Conservation (phyloP, 2,888 invertebrate genomes). For the Beris morrisii region DNA sequence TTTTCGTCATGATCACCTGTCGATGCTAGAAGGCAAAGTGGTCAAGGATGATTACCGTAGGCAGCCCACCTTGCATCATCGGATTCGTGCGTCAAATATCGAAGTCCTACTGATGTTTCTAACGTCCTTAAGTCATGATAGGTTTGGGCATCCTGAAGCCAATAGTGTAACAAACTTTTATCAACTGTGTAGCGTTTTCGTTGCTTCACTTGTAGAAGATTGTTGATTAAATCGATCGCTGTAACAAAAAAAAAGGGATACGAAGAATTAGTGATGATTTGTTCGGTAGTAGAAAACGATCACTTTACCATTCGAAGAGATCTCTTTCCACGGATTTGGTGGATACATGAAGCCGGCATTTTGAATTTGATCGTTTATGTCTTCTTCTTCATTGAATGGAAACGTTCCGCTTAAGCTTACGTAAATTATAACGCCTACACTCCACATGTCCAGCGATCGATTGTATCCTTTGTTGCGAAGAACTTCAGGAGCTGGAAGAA, state of each 20-base stretch:
- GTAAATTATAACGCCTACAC: constrained; percentile 98
- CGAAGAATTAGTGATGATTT: constrained; percentile 3
- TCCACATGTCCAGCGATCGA: constrained; percentile 99
- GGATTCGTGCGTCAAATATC: constrained; percentile 89
- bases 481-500: constrained; percentile 88
- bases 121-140: constrained; percentile 92
- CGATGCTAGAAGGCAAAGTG: constrained; percentile 53
- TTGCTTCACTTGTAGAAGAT: constrained; percentile 94
- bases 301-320: constrained; percentile 79
- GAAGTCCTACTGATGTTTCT: constrained; percentile 74
- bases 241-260: constrained; percentile 49
- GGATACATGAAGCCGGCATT: constrained; percentile 99
- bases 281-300: not conserved
- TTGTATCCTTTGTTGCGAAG: constrained; percentile 98
- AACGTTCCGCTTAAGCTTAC: constrained; percentile 98
- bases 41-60: constrained; percentile 54
- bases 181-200: constrained; percentile 94
- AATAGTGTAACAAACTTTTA: constrained; percentile 91
- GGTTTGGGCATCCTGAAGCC: constrained; percentile 95
- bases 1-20: constrained; percentile 42
- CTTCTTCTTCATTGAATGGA: constrained; percentile 99
- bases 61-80: constrained; percentile 87
- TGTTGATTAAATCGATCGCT: constrained; percentile 98
- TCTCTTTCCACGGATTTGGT: constrained; percentile 95
- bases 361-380: constrained; percentile 99